phyloP scores from a whole-genome alignment of 1,140 invertebrate species.

The Drosophila persimilis region DNA sequence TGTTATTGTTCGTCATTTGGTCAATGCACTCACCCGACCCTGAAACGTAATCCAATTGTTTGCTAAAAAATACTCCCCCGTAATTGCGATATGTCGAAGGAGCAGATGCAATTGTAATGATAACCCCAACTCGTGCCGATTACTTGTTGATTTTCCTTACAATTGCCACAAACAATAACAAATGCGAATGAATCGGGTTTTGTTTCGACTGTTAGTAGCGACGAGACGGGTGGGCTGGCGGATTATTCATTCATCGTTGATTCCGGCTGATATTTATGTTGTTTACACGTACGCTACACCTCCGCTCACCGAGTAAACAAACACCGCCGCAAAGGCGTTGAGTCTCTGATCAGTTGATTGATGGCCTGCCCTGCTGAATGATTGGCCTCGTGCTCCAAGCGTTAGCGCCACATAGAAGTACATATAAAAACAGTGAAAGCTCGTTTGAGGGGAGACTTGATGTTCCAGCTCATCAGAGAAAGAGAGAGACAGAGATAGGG shows the following conservation, averaged over 20 bases:
- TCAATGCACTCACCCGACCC: slow-evolving; percentile 42
- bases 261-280: slow-evolving; percentile 18
- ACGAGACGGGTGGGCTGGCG: background rate
- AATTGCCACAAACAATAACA: slow-evolving; percentile 11
- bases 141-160: slow-evolving; percentile 20
- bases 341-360: slow-evolving; percentile 41
- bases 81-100: background rate
- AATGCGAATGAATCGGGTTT: slow-evolving; percentile 8
- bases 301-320: slow-evolving; percentile 22
- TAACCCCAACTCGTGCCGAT: slow-evolving; percentile 11
- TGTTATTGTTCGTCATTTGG: slow-evolving; percentile 22
- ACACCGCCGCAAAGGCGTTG: slow-evolving; percentile 31
- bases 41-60: slow-evolving; percentile 22
- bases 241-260: slow-evolving; percentile 28
- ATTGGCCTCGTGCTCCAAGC: slow-evolving; percentile 26
- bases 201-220: slow-evolving; percentile 4
- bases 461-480: too few relatives aligned
- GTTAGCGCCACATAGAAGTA: background rate
- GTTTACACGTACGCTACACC: background rate
- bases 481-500: too few relatives aligned
- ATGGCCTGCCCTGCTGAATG: slow-evolving; percentile 6
- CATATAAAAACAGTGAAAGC: background rate
- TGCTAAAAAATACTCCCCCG: background rate
- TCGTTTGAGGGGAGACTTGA: too few relatives aligned
- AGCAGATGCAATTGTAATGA: slow-evolving; percentile 6